Evolutionary conservation across 2,113 vertebrate species (phyloP), one percentile per base, ranked within the genome.

Genomic region (Myiagra hebetior): DNA sequence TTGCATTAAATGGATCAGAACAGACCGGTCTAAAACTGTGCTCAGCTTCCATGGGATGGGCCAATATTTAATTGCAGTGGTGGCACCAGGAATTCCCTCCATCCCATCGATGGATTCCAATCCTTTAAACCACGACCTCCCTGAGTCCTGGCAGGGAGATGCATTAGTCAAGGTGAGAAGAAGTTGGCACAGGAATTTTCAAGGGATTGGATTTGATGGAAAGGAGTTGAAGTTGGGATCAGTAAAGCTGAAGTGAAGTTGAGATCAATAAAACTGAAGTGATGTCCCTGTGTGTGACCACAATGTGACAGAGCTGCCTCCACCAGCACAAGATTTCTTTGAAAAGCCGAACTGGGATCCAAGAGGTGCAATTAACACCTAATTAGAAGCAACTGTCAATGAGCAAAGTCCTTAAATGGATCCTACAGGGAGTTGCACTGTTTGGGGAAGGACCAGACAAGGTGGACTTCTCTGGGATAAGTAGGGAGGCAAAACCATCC

Each of bases 401-500:
- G 9, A 60, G 15, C 26, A 52, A 70, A 83, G 7, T 60, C 69
- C 52, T 76, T 5, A 47, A 42, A 26, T 2, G 22, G 39, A 75
- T 55, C 52, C 37, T 11, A 7, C 59, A 37, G 30, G 23, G 67
- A 44, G 42, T 27, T 10, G 41, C 11, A 12, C 8, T 22, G 27
- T n/a, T 20, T 10, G 35, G 64, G 24, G 63, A 76, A 37, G 22
- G 22, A 46, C 7, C 63, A 46, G 64, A 18, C 22, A 47, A n/a
- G 0, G 4, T 18, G 35, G 3, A 59, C 5, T 68, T 35, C 53
- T 46, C 49, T 28, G 68, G 52, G 20, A 13, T 28, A 70, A 73
- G 2, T 0, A 1, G 33, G 44, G n/a, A 62, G 9, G 28, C 0
- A 1, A 75, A 41, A 59, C 31, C 3, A 23, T 28, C 52, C n/a